Evolutionary conservation across 1,140 invertebrate genomes (phyloP), one percentile per base, ranked within the genome.

Genomic region (Uloborus diversus): DNA sequence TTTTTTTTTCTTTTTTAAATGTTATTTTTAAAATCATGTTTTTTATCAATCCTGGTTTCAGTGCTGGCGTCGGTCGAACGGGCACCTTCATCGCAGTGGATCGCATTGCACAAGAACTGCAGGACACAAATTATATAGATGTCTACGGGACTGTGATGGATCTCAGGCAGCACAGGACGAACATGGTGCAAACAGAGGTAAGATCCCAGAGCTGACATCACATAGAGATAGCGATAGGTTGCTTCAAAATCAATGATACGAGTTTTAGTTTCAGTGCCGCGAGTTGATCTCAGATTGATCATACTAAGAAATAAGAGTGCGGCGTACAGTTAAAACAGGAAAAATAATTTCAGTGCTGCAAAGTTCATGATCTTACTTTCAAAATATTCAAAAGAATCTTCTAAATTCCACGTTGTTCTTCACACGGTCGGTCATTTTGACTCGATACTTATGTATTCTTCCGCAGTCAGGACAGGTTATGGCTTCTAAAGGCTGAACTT

Each of bases 181-280:
- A 87, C 76, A 87, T 88, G 87, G 86, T 88, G 14, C 87, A 88
- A 71, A 88, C 86, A 28, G 80, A 86, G 81, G 87, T 87, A 82
- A 81, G 79, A 20, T 64, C 17, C 27, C 17, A 13, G 23, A 37
- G 23, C 5, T 23, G 14, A 5, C 42, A 9, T 9, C 51, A 56
- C 9, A n/a, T 20, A 2, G 23, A 20, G 23, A 56, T 9, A 25
- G 2, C 23, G 2, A 56, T 56, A 56, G 7, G 9, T n/a, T n/a
- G 51, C 23, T 14, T 20, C 7, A 20, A 20, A 53, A 56, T 9
- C 51, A n/a, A 20, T 1, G 9, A 25, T 20, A 56, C 9, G 7
- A 7, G 1, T 25, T 56, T 56, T 9, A 56, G 20, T 42, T 9
- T 20, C 9, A 14, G 7, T 14, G 7, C 11, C 7, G 9, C 9